phyloP scores from a whole-genome alignment of 2,113 vertebrate species.

The Eidolon helvum region DNA sequence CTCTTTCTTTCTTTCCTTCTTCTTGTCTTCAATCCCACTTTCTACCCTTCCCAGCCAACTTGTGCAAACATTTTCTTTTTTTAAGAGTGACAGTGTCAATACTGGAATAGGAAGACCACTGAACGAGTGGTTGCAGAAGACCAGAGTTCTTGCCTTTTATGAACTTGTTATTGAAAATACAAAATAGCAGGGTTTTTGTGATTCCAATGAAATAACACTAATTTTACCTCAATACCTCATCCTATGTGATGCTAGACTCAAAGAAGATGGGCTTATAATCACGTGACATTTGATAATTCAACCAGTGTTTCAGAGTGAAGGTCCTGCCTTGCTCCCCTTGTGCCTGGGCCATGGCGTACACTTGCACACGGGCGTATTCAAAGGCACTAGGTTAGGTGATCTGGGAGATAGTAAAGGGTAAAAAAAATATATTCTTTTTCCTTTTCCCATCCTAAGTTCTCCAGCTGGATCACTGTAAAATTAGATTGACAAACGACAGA shows the following conservation, averaged over 20 bases:
- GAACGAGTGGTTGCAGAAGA: neutral
- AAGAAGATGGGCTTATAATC: neutral
- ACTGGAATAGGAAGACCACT: neutral
- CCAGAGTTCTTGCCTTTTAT: neutral
- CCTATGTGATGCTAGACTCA: neutral
- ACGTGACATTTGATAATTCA: neutral
- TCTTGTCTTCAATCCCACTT: neutral
- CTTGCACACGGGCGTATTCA: rapidly evolving
- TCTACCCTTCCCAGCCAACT: neutral
- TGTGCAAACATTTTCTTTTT: neutral
- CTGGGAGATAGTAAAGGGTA: neutral
- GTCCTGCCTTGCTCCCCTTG: neutral
- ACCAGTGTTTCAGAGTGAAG: neutral
- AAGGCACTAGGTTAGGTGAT: neutral
- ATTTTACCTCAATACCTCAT: neutral
- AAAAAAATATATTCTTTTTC: neutral
- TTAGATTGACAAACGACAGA: neutral
- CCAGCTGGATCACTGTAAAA: neutral
- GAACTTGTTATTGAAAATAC: neutral
- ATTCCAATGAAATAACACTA: neutral
- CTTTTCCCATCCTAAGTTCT: neutral
- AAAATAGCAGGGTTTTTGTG: neutral
- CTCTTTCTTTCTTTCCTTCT: neutral
- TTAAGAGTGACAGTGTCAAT: neutral
- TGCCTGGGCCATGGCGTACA: rapidly evolving